Conservation (phyloP, 2,888 invertebrate species). For the Sclerodermus sp. region DNA sequence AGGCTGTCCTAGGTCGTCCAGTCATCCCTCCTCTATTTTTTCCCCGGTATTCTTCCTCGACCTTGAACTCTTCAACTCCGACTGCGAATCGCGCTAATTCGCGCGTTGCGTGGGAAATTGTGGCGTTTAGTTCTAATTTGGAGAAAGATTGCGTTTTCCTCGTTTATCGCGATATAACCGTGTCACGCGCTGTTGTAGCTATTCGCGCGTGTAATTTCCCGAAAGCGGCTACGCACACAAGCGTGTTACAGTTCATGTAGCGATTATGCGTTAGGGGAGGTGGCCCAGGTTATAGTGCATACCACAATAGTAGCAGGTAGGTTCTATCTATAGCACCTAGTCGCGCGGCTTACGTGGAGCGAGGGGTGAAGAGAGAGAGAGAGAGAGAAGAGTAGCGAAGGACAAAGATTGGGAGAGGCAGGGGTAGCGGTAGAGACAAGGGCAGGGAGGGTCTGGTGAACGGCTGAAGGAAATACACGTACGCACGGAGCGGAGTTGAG, state of each 20-base stretch:
- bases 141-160: neutral
- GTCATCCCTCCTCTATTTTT: neutral
- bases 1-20: too few relatives aligned
- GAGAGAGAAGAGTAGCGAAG: neutral
- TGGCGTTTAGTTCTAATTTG: too few relatives aligned
- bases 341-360: neutral
- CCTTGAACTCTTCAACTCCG: neutral
- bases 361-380: neutral
- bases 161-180: neutral
- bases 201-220: neutral
- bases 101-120: too few relatives aligned
- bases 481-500: slow-evolving; percentile 29
- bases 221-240: too few relatives aligned
- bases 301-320: too few relatives aligned
- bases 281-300: neutral
- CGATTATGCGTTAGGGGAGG: neutral
- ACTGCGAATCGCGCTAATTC: neutral
- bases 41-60: neutral
- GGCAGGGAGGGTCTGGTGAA: slow-evolving; percentile 19
- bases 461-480: too few relatives aligned
- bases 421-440: slow-evolving; percentile 6
- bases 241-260: neutral
- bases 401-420: too few relatives aligned
- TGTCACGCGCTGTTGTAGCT: too few relatives aligned
- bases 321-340: too few relatives aligned